Conservation (phyloP, 2,888 invertebrate species). For the Frankliniella fusca region DNA sequence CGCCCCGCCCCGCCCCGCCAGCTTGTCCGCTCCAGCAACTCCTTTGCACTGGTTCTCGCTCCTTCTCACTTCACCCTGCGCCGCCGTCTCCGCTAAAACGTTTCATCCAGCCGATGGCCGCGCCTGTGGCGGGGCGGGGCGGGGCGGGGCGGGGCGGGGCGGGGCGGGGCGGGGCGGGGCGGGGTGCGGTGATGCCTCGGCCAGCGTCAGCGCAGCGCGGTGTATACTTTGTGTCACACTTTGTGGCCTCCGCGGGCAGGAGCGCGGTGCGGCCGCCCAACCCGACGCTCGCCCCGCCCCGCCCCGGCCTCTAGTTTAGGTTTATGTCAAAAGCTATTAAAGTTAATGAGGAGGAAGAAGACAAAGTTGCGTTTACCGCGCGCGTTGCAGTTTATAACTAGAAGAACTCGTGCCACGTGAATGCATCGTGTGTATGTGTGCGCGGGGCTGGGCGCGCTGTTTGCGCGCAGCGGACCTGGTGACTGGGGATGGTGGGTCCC, state of each 20-base stretch:
- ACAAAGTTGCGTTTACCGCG: constrained; percentile 8
- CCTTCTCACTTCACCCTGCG: too few relatives aligned
- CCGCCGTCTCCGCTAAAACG: constrained; percentile 6
- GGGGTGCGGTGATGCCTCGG: not conserved
- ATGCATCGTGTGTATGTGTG: too few relatives aligned
- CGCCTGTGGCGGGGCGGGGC: not conserved
- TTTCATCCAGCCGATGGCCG: not conserved
- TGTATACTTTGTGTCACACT: constrained; percentile 20
- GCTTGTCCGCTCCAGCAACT: too few relatives aligned
- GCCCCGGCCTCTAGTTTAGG: too few relatives aligned
- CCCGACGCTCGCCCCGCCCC: too few relatives aligned
- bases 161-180: too few relatives aligned
- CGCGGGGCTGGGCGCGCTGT: too few relatives aligned
- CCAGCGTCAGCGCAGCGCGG: not conserved
- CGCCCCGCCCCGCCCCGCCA: too few relatives aligned
- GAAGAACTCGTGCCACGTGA: too few relatives aligned
- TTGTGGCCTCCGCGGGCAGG: constrained; percentile 24
- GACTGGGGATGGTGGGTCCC: not conserved
- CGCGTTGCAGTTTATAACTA: too few relatives aligned
- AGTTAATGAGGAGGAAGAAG: constrained; percentile 24
- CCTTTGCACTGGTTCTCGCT: too few relatives aligned
- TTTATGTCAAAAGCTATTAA: constrained; percentile 24
- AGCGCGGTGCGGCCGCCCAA: too few relatives aligned
- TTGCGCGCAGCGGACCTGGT: not conserved
- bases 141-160: not conserved